Base-by-base conservation (phyloP, 2,113 vertebrate genomes). In the Machaerirhynchus nigripectus region DNA sequence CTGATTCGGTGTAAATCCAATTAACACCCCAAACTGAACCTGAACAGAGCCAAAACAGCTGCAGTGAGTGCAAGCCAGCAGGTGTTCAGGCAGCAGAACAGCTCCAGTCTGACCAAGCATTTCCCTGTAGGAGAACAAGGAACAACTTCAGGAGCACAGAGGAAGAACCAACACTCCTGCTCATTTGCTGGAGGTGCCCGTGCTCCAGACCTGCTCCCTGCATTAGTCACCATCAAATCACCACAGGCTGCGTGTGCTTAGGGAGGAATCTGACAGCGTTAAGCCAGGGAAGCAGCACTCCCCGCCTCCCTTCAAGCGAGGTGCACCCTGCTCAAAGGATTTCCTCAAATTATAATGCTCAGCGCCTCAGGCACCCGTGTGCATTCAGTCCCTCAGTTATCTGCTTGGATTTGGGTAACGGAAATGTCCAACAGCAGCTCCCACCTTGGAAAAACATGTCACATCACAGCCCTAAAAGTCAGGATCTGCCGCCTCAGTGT, bases 271-370 rank as follows among this genome's bases (percentile, higher is more conserved):
- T 30, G 55, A 83, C 22, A 77, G 69, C 4, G 0, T 31, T 42
- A 56, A 89, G 14, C 52, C 87, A 46, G 26, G 83, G 31, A 42
- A 53, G 27, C 37, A 76, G 81, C 87, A 79, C 35, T 90, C 40
- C 63, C 55, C 39, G 46, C 49, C 42, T 91, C 61, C 39, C 53
- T 93, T 27, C 87, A 33, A 49, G 44, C n/a, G 52, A 88, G 73
- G 47, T 59, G 59, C 67, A 57, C 55, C 59, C 67, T 33, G 20
- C 37, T 83, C 87, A 90, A 83, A 83, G 71, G 27, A 85, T 75
- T 95, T 87, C 92, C 96, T 90, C 78, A 56, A 61, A 61, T 42
- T 18, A 55, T 6, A 73, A 67, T 6, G 50, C 82, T 65, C 46
- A 35, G 77, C 1, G 53, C 95, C 82, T 93, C 78, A 27, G 93